Conservation (phyloP, 2,113 vertebrate species). For the Mohoua ochrocephala region DNA sequence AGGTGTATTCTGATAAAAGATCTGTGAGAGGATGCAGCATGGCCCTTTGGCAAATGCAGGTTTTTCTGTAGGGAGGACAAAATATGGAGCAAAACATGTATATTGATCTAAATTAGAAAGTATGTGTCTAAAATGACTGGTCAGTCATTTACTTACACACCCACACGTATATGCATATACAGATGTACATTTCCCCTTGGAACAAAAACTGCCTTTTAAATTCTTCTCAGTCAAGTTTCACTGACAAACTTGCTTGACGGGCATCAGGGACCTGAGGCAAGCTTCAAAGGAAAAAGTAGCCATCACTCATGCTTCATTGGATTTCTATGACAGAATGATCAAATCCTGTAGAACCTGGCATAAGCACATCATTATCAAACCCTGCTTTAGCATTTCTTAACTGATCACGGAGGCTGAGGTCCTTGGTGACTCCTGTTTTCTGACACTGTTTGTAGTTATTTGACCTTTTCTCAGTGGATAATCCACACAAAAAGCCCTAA, state of each 20-base stretch:
- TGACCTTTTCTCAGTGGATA: conserved; percentile 98
- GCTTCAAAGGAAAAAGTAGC: conserved; percentile 75
- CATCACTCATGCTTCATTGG: conserved; percentile 84
- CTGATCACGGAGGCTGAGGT: conserved; percentile 75
- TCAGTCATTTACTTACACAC: neutral
- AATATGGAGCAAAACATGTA: neutral
- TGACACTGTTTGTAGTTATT: conserved; percentile 90
- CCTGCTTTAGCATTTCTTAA: conserved; percentile 82
- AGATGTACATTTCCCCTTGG: conserved; percentile 43
- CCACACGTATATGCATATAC: neutral
- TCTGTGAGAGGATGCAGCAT: neutral
- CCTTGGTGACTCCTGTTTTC: conserved; percentile 82
- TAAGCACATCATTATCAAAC: conserved; percentile 85
- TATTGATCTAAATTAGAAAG: neutral
- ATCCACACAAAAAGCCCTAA: conserved; percentile 99
- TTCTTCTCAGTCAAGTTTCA: conserved; percentile 76
- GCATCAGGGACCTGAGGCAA: conserved; percentile 74
- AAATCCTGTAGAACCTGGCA: conserved; percentile 79
- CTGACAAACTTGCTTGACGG: conserved; percentile 80
- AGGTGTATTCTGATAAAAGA: neutral
- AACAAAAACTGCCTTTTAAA: conserved; percentile 69
- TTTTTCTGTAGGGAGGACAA: neutral
- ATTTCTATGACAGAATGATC: conserved; percentile 85
- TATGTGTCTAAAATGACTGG: neutral
- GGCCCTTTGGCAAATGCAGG: neutral